Conservation (phyloP, 2,888 invertebrate genomes). For the Stenotaenia linearis region DNA sequence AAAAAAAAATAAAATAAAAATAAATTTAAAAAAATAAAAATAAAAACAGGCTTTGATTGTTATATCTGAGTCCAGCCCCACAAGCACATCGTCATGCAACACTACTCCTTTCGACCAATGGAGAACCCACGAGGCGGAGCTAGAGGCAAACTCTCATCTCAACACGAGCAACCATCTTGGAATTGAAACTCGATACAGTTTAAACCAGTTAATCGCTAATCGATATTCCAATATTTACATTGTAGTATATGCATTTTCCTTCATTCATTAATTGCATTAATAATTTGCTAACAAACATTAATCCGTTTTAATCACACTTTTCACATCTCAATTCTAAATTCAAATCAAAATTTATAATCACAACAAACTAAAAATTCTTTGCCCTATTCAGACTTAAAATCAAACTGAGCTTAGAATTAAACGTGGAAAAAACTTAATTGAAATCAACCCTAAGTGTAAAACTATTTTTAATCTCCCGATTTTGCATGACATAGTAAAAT, state of each 20-base stretch:
- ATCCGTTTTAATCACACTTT: neutral
- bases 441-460: too few species aligned
- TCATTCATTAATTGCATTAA: neutral
- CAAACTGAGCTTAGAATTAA: too few species aligned
- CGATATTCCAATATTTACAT: neutral
- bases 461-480: too few species aligned
- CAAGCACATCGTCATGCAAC: neutral
- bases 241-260: neutral
- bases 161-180: constrained; percentile 14
- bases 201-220: neutral
- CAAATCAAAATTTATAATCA: neutral
- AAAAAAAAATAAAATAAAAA: neutral
- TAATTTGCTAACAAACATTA: neutral
- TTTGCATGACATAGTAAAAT: too few species aligned
- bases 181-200: neutral
- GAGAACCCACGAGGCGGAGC: constrained; percentile 11
- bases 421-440: too few species aligned
- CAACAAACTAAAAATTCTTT: too few species aligned
- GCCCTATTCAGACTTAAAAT: too few species aligned
- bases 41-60: neutral
- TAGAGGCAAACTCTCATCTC: neutral
- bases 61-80: constrained; percentile 1
- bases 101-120: neutral
- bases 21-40: neutral
- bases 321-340: neutral